Base-by-base conservation (phyloP, 2,113 vertebrate species). In the Tupaia chinensis region DNA sequence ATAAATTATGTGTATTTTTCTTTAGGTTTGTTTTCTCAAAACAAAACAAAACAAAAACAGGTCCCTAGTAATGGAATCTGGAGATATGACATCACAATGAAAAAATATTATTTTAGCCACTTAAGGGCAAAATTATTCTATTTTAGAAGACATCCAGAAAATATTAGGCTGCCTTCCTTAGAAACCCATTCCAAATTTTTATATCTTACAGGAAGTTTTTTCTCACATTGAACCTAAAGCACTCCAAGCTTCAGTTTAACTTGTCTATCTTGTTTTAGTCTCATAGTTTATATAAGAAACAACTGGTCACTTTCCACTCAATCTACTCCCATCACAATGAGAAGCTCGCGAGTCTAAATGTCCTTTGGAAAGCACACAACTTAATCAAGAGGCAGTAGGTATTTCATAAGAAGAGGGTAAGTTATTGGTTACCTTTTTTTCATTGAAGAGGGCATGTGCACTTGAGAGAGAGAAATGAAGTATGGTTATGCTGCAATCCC, bases 231-330 rank as follows among this genome's bases (percentile, higher is more conserved):
- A 96, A 77, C 25, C 16, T 60, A 63, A 88, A 84, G 63, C 72
- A 76, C 73, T 94, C 66, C 81, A 94, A 76, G n/a, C 63, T 80
- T 79, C 76, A 76, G 20, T 77, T 94, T 94, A 90, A 95, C 56
- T 95, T 85, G 54, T 77, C 80, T 94, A 20, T 78, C 32, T 70
- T 73, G 2, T 44, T 83, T 56, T 81, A 63, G 56, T 65, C 23
- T 44, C 87, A 84, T 6, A 7, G 44, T 84, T 44, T 85, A 44
- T 53, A 13, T 68, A 56, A 76, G 87, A 87, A 91, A 94, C 82
- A 95, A 77, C 77, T 90, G 89, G 34, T 72, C 72, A 72, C 13
- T 15, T 32, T 95, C 54, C 17, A 61, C 58, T 89, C 93, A 44
- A 93, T 91, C 58, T 88, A 44, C 60, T 93, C 34, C 56, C 53